Conservation (phyloP, 1,140 invertebrate genomes). For the Drosophila murphyi region DNA sequence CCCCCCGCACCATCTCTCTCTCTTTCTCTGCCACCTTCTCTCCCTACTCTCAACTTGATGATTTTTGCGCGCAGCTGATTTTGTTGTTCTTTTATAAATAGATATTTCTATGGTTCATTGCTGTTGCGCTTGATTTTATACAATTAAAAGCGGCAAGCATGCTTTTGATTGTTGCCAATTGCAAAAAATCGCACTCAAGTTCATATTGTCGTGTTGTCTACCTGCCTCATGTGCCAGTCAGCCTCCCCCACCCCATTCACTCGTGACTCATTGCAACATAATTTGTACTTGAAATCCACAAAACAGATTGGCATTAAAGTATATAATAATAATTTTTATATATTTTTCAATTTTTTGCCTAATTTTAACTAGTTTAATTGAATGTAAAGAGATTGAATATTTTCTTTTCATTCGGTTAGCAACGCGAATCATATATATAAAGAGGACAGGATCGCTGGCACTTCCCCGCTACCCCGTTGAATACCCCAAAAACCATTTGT, state of each 20-base stretch:
- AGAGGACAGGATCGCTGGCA: too few species aligned
- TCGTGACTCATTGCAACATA: conserved; percentile 51
- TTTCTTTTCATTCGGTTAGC: too few species aligned
- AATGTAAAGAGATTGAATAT: too few species aligned
- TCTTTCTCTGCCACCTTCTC: not conserved
- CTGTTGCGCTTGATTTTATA: conserved; percentile 28
- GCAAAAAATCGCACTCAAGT: conserved; percentile 42
- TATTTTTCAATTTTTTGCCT: too few species aligned
- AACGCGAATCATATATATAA: too few species aligned
- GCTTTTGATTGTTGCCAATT: conserved; percentile 59
- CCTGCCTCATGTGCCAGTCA: conserved; percentile 4
- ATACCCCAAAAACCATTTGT: too few species aligned
- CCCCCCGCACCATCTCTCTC: not conserved
- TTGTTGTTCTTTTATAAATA: conserved; percentile 75
- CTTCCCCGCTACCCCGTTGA: too few species aligned
- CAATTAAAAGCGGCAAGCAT: conserved; percentile 41
- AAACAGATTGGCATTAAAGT: not conserved
- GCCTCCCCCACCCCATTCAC: conserved; percentile 25
- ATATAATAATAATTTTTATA: not conserved
- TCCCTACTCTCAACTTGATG: conserved; percentile 26
- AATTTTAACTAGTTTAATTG: too few species aligned
- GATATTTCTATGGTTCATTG: conserved; percentile 30
- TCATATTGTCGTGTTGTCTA: not conserved
- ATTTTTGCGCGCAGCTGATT: conserved; percentile 79
- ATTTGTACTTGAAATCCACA: conserved; percentile 13